Percentiles rank a stretch among this genome's conserved stretches.
phyloP scores from a whole-genome alignment of 2,113 vertebrate species.

The Hemiscyllium ocellatum region DNA sequence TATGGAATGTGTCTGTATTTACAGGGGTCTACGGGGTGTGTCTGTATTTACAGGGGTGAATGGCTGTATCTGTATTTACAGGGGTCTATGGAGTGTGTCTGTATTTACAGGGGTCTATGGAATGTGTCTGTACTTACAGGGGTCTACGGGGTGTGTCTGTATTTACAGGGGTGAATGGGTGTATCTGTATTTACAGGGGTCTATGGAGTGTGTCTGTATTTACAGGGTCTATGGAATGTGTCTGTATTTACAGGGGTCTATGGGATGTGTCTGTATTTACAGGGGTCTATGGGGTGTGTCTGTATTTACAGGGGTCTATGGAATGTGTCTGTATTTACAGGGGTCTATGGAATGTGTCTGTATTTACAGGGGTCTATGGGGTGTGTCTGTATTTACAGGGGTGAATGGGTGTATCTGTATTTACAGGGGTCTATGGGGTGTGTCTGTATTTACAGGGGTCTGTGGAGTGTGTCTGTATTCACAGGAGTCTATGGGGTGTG shows the following conservation, averaged over 20 bases:
- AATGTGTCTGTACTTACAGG: no score
- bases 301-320: no score
- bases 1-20: no score
- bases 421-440: not conserved
- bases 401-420: not conserved
- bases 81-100: not conserved
- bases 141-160: not conserved
- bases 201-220: not conserved
- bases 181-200: no score
- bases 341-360: not conserved
- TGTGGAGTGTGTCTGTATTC: not conserved
- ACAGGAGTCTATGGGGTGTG: not conserved
- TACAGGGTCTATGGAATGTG: no score
- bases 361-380: not conserved
- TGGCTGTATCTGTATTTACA: no score
- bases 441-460: no score
- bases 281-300: not conserved
- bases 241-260: no score
- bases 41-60: not conserved
- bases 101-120: not conserved
- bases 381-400: no score
- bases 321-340: no score
- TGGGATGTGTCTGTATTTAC: not conserved
- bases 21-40: not conserved
- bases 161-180: no score